Base-by-base conservation (phyloP, 2,888 invertebrate species). In the Hyalella azteca region DNA sequence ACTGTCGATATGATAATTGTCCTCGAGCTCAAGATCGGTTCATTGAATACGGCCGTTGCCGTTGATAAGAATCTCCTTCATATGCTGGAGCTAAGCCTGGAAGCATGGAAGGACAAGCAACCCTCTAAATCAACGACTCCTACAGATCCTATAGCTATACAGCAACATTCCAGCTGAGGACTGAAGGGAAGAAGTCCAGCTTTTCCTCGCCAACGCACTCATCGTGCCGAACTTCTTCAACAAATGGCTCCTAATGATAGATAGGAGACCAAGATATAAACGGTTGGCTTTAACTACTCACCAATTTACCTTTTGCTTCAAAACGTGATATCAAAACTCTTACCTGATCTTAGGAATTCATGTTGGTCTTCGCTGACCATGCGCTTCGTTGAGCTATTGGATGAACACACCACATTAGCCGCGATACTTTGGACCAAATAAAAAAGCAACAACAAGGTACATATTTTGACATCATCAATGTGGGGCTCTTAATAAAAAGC, bases 191-290 rank as follows among this genome's bases (percentile, higher is more conserved):
- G 66, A 36, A 32, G 66, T 36, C 66, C 36, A 36, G 11, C 66
- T 36, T 32, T 66, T 66, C 66, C 36, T 32, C 66, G 29, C 66
- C 36, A 19, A 19, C 66, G 66, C 66, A 66, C 66, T 66, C 66
- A 66, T 66, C 66, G 66, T 66, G 66, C 66, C 66, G 66, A 66
- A 36, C 36, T 36, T 66, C 66, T 36, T 66, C 66, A 66, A 66
- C 66, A 66, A 66, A 66, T 66, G 66, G 66, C 66, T 32, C 66
- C 66, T 66, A 66, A 66, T 66, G 66, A 66, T 66, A 66, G 66
- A 66, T 66, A 66, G 66, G 66, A 66, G 66, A 66, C 66, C 66
- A 66, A 66, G 66, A 66, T 66, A 66, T 66, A 66, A 66, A 66
- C 66, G 66, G 66, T 66, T 66, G 66, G 66, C 66, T 66, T 66